Evolutionary conservation across 1,140 invertebrate genomes (phyloP), one percentile per base, ranked within the genome.

Genomic region (Drosophila leontia): DNA sequence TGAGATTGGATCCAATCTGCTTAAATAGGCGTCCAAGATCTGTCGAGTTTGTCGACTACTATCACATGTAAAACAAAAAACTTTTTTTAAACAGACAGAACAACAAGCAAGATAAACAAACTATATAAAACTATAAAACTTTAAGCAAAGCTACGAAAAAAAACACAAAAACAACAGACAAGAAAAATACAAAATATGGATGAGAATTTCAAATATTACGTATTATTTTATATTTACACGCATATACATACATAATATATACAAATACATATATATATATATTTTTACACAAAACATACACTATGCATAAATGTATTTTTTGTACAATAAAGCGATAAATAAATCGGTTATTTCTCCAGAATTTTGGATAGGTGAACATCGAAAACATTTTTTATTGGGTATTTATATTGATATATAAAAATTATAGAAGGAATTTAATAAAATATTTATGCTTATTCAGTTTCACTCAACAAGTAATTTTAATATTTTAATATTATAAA

Each of bases 1-100:
- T 92, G 58, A 91, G 91, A 91, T 91, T 92, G 80, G 92, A 92
- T 92, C 90, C 87, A 78, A 91, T 91, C 75, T 92, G 87, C 80
- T 92, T 87, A 82, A 67, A 41, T 68, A 90, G 87, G 68, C 91
- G 82, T 61, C 86, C 86, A 74, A 90, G 91, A 82, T 85, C 87
- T 75, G 82, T 92, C 64, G 91, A 92, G 72, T 91, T 91, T 91
- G 84, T 91, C 80, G 91, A 92, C 81, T 92, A 91, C 80, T 92
- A 88, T 91, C 74, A 92, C 82, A 80, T 91, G 69, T 92, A 91
- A 15, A 47, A 47, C 19, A 23, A 48, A 15, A 0, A 56, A 61
- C n/a, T n/a, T n/a, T n/a, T n/a, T n/a, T n/a, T n/a, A 65, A 60
- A 45, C 58, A 69, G 37, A 44, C 65, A 68, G 32, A 61, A 41